Conservation (phyloP, 2,888 invertebrate species). For the Flabesymbios commensalis region DNA sequence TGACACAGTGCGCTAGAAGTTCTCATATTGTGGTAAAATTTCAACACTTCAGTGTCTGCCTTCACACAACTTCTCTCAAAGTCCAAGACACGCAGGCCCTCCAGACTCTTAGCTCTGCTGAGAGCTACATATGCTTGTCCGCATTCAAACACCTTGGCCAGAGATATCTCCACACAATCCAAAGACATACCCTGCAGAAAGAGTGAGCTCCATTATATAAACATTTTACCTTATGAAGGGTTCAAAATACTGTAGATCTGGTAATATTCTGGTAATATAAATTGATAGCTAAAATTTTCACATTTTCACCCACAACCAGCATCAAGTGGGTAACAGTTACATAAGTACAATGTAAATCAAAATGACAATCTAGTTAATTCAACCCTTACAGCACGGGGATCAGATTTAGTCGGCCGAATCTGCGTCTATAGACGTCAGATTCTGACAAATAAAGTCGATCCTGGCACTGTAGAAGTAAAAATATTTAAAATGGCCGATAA, state of each 20-base stretch:
- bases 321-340: not conserved
- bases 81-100: slow-evolving; percentile 82
- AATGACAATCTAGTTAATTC: too few species aligned
- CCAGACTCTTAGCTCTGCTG: slow-evolving; percentile 85
- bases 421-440: too few species aligned
- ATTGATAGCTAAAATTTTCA: not conserved
- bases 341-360: not conserved
- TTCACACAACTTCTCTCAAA: slow-evolving; percentile 85
- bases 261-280: not conserved
- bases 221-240: not conserved
- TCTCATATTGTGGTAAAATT: slow-evolving; percentile 71
- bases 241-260: not conserved
- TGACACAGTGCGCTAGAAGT: too few species aligned
- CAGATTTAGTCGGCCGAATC: too few species aligned
- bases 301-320: not conserved
- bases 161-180: slow-evolving; percentile 93
- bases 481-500: too few species aligned
- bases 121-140: slow-evolving; percentile 96
- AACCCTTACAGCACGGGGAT: too few species aligned
- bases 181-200: slow-evolving; percentile 82
- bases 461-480: too few species aligned
- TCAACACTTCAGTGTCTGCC: slow-evolving; percentile 82
- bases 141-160: slow-evolving; percentile 88
- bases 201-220: too few species aligned
- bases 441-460: too few species aligned